Conservation (phyloP, 2,113 vertebrate genomes). For the Sceloporus tristichus region DNA sequence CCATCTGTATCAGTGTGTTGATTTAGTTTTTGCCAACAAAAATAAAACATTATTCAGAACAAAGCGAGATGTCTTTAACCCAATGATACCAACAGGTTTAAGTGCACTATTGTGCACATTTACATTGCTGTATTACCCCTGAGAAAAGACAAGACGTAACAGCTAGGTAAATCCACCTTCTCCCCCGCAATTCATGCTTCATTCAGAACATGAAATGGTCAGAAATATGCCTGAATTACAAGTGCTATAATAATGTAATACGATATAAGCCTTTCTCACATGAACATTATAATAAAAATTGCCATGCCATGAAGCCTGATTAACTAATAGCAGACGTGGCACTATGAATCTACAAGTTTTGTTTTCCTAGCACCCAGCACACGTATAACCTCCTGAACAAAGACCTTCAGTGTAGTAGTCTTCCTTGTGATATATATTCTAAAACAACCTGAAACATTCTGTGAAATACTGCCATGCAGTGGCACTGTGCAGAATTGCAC, state of each 20-base stretch:
- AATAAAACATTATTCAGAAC: not conserved
- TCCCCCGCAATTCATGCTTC: constrained; percentile 37
- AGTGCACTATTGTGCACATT: not conserved
- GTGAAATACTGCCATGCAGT: constrained; percentile 74
- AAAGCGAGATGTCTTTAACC: not conserved
- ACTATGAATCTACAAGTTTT: not conserved
- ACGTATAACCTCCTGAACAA: constrained; percentile 20
- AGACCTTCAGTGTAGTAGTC: constrained; percentile 11
- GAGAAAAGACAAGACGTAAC: not conserved
- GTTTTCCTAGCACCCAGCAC: not conserved
- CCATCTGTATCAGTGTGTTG: not conserved
- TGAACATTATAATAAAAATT: not conserved
- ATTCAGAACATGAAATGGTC: constrained; percentile 14
- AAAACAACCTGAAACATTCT: constrained; percentile 41
- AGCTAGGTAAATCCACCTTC: not conserved
- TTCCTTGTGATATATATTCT: constrained; percentile 26
- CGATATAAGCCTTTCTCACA: not conserved
- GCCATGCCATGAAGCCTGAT: constrained; percentile 17
- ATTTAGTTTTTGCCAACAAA: not conserved
- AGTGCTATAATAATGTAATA: not conserved
- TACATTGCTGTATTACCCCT: not conserved
- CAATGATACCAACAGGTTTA: not conserved
- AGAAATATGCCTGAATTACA: not conserved
- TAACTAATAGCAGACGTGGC: not conserved
- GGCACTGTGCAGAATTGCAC: constrained; percentile 68